Evolutionary conservation across 2,113 vertebrate genomes (phyloP).

Genomic region (Ageneiosus marmoratus): DNA sequence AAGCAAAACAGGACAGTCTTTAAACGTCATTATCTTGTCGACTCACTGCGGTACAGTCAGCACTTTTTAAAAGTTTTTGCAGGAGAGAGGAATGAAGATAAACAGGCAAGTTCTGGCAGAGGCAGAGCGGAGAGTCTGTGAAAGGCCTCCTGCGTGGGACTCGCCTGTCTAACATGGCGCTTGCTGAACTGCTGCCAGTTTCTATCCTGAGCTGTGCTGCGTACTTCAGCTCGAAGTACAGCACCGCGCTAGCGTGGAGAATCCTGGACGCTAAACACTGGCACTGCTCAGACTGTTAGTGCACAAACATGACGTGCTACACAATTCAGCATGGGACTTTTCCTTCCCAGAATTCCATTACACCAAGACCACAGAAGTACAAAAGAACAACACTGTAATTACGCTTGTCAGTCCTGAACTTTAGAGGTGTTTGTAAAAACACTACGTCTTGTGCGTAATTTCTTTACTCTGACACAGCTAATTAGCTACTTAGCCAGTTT

Average conservation of each 20-base stretch:
- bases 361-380: neutral
- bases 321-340: neutral
- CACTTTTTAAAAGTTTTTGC: neutral
- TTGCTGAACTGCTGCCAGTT: constrained; percentile 53
- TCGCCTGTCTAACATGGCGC: constrained; percentile 54
- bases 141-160: constrained; percentile 19
- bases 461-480: neutral
- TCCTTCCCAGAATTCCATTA: neutral
- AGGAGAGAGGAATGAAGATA: neutral
- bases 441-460: neutral
- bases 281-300: neutral
- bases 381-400: neutral
- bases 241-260: neutral
- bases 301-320: neutral
- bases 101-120: neutral
- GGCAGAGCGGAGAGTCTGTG: neutral
- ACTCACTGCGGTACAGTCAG: neutral
- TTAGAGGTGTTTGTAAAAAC: neutral
- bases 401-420: neutral
- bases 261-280: neutral
- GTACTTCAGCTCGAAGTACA: neutral
- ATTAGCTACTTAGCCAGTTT: neutral
- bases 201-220: constrained; percentile 21
- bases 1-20: neutral
- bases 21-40: neutral